A percentile compares a stretch with the other conserved stretches of the same genome.
phyloP scores from a whole-genome alignment of 2,888 invertebrate genomes.

The Luffia ferchaultella region DNA sequence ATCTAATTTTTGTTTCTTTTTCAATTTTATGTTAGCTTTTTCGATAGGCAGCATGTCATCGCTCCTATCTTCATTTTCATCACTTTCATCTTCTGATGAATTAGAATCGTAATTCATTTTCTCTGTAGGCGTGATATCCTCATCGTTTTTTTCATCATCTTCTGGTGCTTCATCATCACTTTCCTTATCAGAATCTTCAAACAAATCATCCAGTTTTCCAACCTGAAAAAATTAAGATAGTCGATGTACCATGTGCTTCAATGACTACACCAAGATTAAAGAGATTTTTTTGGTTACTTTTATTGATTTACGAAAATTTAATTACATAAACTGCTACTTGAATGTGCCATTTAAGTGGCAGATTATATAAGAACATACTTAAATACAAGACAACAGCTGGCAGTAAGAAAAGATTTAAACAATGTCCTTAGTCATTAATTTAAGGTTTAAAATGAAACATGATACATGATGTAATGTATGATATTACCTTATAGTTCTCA shows the following conservation, averaged over 20 bases:
- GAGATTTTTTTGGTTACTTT: no score
- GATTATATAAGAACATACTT: no score
- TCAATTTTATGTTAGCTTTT: conserved; percentile 80
- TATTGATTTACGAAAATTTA: no score
- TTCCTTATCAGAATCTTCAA: conserved; percentile 51
- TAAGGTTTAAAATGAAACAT: no score
- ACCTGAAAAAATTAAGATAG: conserved; percentile 38
- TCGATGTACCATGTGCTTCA: neutral
- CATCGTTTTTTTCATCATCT: neutral
- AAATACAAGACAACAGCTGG: no score
- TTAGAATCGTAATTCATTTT: conserved; percentile 43
- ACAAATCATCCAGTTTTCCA: conserved; percentile 62
- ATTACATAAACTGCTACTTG: no score
- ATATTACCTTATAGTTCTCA: conserved; percentile 56
- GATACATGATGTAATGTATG: no score
- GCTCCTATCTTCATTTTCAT: conserved; percentile 45
- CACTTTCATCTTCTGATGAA: conserved; percentile 35
- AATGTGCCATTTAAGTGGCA: no score
- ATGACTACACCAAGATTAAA: no score
- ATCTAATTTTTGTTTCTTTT: conserved; percentile 74
- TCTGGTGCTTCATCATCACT: conserved; percentile 34
- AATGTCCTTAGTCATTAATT: no score
- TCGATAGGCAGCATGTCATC: conserved; percentile 86
- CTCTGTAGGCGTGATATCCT: conserved; percentile 16
- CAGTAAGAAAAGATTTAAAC: no score